Evolutionary conservation across 2,797 vertebrate species (phyloP), one percentile per base, ranked within the genome.

Genomic region (Hozukius guyotensis): DNA sequence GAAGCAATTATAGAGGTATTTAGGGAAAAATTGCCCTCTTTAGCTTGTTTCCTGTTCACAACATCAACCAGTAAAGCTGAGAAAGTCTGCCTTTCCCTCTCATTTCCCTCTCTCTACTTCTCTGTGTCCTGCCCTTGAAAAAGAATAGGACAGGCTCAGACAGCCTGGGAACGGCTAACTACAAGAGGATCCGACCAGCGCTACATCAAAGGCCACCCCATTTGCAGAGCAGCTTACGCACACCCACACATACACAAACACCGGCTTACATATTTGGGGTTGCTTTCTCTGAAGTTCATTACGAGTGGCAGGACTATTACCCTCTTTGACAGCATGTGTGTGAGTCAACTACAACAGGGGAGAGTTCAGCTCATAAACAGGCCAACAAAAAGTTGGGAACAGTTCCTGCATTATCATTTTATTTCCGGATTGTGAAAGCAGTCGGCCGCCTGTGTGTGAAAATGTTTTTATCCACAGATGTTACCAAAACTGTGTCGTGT

Each of bases 171-270:
- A 94, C 87, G n/a, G 86, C 90, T 78, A 89, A 89, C 88, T 88
- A 81, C 89, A 77, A 80, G 78, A 91, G 88, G 90, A 94, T 91
- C 86, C 38, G 77, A 88, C 88, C 87, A 55, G 83, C 64, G 77
- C 87, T 75, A 94, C 94, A 93, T 95, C 94, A 95, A 94, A 95
- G 91, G 82, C 83, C 86, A 36, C 62, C 84, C 88, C 89, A 90
- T 92, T 93, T 91, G 85, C 93, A 92, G 90, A 91, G 90, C 88
- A 89, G 91, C 92, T 92, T 92, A 95, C 84, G 85, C 87, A 92
- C 92, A 91, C 94, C 89, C 93, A 93, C 93, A 92, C 92, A 90
- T 84, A 92, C 90, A 92, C 92, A 94, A 91, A 94, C 94, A 93
- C 67, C 68, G 27, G 89, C 92, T 93, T 92, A 94, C 92, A 94